A percentile compares a stretch with the other conserved stretches of the same genome.
phyloP scores from a whole-genome alignment of 1,140 invertebrate genomes.

The Trichonephila clavipes region DNA sequence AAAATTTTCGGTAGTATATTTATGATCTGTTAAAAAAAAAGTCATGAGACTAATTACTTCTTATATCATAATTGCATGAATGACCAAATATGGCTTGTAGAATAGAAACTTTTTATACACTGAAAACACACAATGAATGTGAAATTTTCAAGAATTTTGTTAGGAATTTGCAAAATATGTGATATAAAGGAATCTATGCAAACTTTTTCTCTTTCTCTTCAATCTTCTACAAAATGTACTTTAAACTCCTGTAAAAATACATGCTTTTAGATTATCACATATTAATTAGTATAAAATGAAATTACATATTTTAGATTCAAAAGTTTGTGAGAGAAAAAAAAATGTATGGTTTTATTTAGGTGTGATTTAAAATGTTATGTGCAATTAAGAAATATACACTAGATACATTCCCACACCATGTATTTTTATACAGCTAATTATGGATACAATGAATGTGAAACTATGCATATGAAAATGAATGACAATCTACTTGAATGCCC shows the following conservation, averaged over 20 bases:
- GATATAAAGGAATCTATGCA: conserved; percentile 52
- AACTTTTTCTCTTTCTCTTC: conserved; percentile 34
- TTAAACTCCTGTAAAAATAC: conserved; percentile 23
- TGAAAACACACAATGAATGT: conserved; percentile 48
- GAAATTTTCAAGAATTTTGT: conserved; percentile 23
- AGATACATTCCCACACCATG: conserved; percentile 24
- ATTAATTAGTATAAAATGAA: neutral
- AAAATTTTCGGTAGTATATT: conserved; percentile 49
- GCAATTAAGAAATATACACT: neutral
- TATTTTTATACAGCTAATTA: conserved; percentile 38
- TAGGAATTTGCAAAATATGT: conserved; percentile 45
- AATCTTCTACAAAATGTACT: neutral
- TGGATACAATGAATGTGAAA: conserved; percentile 1
- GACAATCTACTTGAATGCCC: conserved; percentile 36
- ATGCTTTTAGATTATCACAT: conserved; percentile 36
- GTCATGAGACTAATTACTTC: conserved; percentile 49
- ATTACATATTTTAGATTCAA: conserved; percentile 26
- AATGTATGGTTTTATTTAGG: neutral
- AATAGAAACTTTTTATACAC: conserved; percentile 69
- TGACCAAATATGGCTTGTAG: conserved; percentile 72
- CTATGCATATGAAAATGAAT: conserved; percentile 24
- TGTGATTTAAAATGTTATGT: neutral
- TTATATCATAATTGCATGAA: conserved; percentile 65
- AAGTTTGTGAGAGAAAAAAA: neutral
- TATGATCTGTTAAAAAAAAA: conserved; percentile 28